Conservation (phyloP, 1,140 invertebrate species). For the Laupala kohalensis region DNA sequence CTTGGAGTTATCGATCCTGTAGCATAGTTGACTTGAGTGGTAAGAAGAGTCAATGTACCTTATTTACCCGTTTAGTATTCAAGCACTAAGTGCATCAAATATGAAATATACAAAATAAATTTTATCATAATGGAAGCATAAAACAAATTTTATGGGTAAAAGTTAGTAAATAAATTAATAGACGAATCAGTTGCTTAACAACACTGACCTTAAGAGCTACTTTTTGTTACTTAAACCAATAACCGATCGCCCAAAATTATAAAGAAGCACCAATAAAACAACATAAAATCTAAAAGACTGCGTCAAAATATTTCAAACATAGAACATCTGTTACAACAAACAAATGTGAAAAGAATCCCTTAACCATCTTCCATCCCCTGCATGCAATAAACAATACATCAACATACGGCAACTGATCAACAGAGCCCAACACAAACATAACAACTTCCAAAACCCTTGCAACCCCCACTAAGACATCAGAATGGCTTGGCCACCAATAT, state of each 20-base stretch:
- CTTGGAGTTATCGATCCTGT: neutral
- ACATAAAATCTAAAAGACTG: conserved; percentile 7
- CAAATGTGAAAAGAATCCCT: conserved; percentile 13
- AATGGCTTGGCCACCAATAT: neutral
- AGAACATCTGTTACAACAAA: conserved; percentile 10
- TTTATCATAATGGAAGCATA: conserved; percentile 4
- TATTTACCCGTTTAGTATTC: conserved; percentile 15
- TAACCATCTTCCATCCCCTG: conserved; percentile 13
- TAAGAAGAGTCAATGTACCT: neutral
- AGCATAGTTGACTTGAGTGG: neutral
- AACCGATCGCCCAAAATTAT: conserved; percentile 12
- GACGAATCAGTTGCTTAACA: conserved; percentile 10
- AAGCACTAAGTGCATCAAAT: conserved; percentile 12
- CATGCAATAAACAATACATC: conserved; percentile 10
- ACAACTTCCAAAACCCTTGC: conserved; percentile 1
- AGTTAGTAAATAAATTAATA: conserved; percentile 14
- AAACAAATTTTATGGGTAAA: conserved; percentile 8
- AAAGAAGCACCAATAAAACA: conserved; percentile 6
- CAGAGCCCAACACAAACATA: conserved; percentile 10
- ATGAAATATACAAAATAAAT: conserved; percentile 9
- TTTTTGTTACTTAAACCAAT: conserved; percentile 11
- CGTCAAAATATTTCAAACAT: conserved; percentile 11
- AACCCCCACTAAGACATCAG: conserved; percentile 2
- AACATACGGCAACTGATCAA: conserved; percentile 7
- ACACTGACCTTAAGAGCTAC: conserved; percentile 11